These are phyloP conservation scores for Galendromus occidentalis DNA, from an alignment of 1,140 invertebrate species.

Conservation along the genomic window DNA sequence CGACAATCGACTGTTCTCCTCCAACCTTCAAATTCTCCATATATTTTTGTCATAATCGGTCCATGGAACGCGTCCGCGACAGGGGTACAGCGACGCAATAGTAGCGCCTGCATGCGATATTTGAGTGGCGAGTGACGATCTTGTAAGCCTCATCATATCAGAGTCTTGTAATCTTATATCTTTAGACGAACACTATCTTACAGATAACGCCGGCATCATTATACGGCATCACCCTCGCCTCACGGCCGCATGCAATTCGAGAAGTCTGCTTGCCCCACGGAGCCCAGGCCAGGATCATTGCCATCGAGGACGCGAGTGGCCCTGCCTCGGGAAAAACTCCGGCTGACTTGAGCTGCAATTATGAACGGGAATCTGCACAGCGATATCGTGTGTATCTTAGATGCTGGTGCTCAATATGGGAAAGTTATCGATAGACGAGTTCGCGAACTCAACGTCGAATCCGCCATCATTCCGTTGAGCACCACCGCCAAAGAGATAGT, in stretches of 20 bases:
- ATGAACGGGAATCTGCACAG: conserved; percentile 22
- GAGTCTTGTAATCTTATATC: too few species aligned
- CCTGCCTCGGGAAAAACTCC: neutral
- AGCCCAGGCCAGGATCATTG: neutral
- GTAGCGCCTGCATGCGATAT: too few species aligned
- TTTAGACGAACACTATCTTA: too few species aligned
- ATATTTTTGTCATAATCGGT: too few species aligned
- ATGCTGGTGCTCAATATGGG: conserved; percentile 96
- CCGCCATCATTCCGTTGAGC: conserved; percentile 78
- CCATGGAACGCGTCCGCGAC: too few species aligned
- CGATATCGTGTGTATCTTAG: conserved; percentile 76
- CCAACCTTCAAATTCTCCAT: too few species aligned
- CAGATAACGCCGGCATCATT: neutral
- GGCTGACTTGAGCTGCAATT: neutral
- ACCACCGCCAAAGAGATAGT: conserved; percentile 59
- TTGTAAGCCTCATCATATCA: too few species aligned
- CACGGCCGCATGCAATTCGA: neutral
- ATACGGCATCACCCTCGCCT: conserved; percentile 15
- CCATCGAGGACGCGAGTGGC: neutral
- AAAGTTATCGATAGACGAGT: conserved; percentile 56
- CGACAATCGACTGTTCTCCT: too few species aligned
- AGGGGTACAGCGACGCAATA: too few species aligned
- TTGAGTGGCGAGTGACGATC: too few species aligned
- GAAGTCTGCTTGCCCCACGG: neutral
- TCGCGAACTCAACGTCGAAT: conserved; percentile 75